These are phyloP conservation scores for Dryadula phaetusa DNA, from an alignment of 2,888 invertebrate genomes.

Conservation along the genomic window DNA sequence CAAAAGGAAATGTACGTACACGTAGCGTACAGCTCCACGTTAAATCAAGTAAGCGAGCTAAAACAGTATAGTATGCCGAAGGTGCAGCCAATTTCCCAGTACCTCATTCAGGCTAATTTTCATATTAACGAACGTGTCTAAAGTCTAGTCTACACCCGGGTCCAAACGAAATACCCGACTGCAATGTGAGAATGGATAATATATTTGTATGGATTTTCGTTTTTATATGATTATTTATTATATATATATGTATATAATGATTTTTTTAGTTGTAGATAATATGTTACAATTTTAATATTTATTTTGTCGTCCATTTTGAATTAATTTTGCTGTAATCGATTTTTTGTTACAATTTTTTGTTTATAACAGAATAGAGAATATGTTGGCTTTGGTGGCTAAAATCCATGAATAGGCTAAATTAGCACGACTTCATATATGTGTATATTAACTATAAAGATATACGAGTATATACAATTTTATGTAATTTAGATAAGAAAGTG, in stretches of 20 bases:
- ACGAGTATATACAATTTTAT: too few relatives aligned
- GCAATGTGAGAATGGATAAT: slow-evolving; percentile 24
- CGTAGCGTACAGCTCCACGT: slow-evolving; percentile 13
- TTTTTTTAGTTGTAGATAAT: too few relatives aligned
- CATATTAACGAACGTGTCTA: slow-evolving; percentile 63
- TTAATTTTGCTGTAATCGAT: too few relatives aligned
- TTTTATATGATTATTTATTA: background rate
- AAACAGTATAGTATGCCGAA: slow-evolving; percentile 35
- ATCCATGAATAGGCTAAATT: too few relatives aligned
- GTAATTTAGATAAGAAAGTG: too few relatives aligned
- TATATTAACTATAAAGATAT: too few relatives aligned
- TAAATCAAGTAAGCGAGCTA: slow-evolving; percentile 29
- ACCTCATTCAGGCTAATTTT: slow-evolving; percentile 61
- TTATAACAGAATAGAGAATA: too few relatives aligned
- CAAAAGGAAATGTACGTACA: slow-evolving; percentile 15
- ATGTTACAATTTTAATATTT: too few relatives aligned
- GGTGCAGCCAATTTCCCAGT: slow-evolving; percentile 58
- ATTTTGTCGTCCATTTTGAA: too few relatives aligned
- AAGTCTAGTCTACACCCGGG: slow-evolving; percentile 37
- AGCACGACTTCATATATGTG: too few relatives aligned
- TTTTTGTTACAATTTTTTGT: too few relatives aligned
- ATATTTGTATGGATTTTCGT: slow-evolving; percentile 23
- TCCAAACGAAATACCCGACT: slow-evolving; percentile 21
- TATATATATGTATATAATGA: background rate
- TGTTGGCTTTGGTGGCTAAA: too few relatives aligned